Percentiles rank a stretch among this genome's conserved stretches.
These are phyloP conservation scores for Dromiciops gliroides DNA, from an alignment of 2,113 vertebrate genomes.

Conservation along the genomic window DNA sequence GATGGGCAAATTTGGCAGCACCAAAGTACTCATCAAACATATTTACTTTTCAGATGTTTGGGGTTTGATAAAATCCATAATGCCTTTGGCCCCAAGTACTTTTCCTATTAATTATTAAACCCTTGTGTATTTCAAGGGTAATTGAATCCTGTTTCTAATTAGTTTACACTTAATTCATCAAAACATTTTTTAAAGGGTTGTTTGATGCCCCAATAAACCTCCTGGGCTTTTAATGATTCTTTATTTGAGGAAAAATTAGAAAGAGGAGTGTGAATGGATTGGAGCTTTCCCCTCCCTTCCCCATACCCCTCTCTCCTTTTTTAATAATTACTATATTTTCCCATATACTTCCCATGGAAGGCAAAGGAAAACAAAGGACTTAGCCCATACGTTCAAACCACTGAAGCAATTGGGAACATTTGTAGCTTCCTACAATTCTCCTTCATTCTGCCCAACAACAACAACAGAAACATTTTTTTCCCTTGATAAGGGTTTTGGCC, in stretches of 20 bases:
- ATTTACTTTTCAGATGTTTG: slow-evolving; percentile 74
- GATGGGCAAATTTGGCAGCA: slow-evolving; percentile 52
- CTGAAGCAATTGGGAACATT: not conserved
- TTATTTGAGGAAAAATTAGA: slow-evolving; percentile 78
- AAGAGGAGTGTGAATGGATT: slow-evolving; percentile 3
- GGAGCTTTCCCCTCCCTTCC: not conserved
- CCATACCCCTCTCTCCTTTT: not conserved
- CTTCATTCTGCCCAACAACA: not conserved
- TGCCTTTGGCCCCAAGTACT: slow-evolving; percentile 78
- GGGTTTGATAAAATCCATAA: slow-evolving; percentile 79
- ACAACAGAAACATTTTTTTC: not conserved
- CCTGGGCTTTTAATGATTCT: slow-evolving; percentile 80
- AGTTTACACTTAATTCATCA: slow-evolving; percentile 82
- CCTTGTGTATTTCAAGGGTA: slow-evolving; percentile 77
- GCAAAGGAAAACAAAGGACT: not conserved
- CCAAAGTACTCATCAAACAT: slow-evolving; percentile 69
- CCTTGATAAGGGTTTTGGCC: not conserved
- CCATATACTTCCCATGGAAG: not conserved
- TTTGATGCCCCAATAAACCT: slow-evolving; percentile 80
- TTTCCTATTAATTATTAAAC: slow-evolving; percentile 82
- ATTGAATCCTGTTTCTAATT: slow-evolving; percentile 82
- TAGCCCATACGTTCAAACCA: not conserved
- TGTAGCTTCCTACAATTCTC: not conserved
- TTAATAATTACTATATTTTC: not conserved
- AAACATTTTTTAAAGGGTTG: slow-evolving; percentile 80